Evolutionary conservation across 30 jellyfish, hydroid and myxozoan species (phyloP), one percentile per base, ranked within the genome.

Genomic region (Rhopilema esculentum): DNA sequence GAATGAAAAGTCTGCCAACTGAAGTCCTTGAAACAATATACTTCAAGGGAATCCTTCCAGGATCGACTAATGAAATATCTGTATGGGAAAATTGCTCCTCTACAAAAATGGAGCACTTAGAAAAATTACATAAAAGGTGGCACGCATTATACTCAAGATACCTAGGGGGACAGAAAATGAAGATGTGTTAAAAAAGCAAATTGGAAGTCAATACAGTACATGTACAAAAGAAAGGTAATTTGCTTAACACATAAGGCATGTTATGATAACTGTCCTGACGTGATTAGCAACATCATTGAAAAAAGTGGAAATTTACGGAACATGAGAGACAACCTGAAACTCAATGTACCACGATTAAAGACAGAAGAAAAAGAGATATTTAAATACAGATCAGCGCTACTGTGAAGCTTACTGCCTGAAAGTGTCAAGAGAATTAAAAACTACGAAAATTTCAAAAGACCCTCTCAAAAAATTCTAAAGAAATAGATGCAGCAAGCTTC

Each of bases 41-140:
- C 76, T 82, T 33, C 86, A 32, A 53, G 51, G 49, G 85, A 29
- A 33, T 82, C 32, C 67, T 82, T 77, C 69, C 91, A 67, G 29
- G 52, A 22, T 52, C 49, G 21, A 82, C 91, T 32, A 33, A 82
- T 65, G 48, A 85, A 74, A 82, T 66, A 49, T 33, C 85, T 33
- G 84, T 82, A 74, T 66, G 91, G 91, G 61, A 77, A 29, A 82
- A 66, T 75, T 82, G 84, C 84, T 82, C 91, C 16, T 32, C 85
- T 66, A 62, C 85, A 0, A 72, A 61, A 77, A 0, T n/a, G 88
- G 77, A 48, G 53, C 53, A 26, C 83, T 72, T 72, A 27, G 69
- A 32, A 48, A 77, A 22, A 77, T 28, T 75, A 17, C 86, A 48
- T 30, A 75, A 74, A 75, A 23, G 73, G 86, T 63, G 1, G 62